A percentile compares a stretch with the other conserved stretches of the same genome.
phyloP scores from a whole-genome alignment of 1,140 invertebrate species.

The Batillaria attramentaria region DNA sequence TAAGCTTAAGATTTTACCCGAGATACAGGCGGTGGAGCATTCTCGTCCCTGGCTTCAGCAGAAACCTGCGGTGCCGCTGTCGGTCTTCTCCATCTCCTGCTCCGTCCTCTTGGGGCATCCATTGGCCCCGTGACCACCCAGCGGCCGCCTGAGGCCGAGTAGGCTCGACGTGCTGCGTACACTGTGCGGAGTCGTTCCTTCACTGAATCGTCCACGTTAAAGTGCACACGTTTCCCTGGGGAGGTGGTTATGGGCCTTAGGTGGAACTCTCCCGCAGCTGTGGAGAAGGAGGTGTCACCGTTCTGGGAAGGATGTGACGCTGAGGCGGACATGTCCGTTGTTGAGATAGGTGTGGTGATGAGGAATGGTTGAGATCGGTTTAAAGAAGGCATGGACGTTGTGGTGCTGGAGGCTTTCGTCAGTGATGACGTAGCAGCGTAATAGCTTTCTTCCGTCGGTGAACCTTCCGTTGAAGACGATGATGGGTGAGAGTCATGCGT shows the following conservation, averaged over 20 bases:
- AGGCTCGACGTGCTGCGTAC: background rate
- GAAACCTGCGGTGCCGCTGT: background rate
- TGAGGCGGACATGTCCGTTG: background rate
- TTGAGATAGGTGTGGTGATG: background rate
- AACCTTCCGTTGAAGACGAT: background rate
- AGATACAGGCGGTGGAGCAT: slow-evolving; percentile 16
- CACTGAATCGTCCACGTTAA: background rate
- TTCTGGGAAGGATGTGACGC: background rate
- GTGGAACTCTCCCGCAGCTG: background rate
- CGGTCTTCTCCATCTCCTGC: background rate
- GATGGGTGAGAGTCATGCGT: background rate
- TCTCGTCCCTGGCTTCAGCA: background rate
- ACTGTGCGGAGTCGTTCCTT: background rate
- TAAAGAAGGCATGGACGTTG: background rate
- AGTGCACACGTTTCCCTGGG: background rate
- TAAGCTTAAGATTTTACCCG: no score
- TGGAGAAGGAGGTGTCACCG: background rate
- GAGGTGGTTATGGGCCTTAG: background rate
- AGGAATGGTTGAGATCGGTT: background rate
- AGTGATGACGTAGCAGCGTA: no score
- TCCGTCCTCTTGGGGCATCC: background rate
- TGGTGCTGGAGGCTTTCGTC: background rate
- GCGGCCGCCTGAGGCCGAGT: background rate
- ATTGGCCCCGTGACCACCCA: background rate
- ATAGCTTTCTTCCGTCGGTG: no score